Evolutionary conservation across 2,113 vertebrate species (phyloP), one percentile per base, ranked within the genome.

Genomic region (Romanogobio albipinnatus): DNA sequence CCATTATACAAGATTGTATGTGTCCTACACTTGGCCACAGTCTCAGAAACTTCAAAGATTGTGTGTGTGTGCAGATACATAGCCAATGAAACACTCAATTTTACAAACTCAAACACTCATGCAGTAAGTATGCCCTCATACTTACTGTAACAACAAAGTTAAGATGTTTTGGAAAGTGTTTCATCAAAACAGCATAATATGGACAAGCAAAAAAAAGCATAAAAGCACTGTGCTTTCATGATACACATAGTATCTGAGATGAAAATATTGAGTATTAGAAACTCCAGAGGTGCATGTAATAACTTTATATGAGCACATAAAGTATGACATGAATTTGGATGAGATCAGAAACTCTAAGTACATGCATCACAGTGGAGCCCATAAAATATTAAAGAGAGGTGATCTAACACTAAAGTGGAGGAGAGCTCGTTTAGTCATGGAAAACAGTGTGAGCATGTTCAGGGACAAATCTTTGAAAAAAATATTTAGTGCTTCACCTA

Each of bases 301-400:
- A 24, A 68, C 77, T 80, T 64, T 86, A 81, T 64, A 84, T 78
- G 56, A 13, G 62, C 17, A 39, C 17, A 84, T 83, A 86, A 88
- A 84, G 56, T 84, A 15, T 84, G 64, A 82, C 61, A 39, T 58
- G 43, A 39, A 71, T 64, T 84, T 88, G 71, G 85, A 86, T 64
- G 81, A 82, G 58, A 24, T 81, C 22, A 77, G 83, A 84, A 80
- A 29, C 82, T 86, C 76, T 81, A 84, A 84, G 22, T 84, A 61
- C 62, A 77, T 29, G 58, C 14, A 39, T 85, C 14, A 24, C 24
- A 45, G 14, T 22, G 58, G 70, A 84, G 45, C 9, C 61, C 43
- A 58, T 82, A 43, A 71, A 68, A 58, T 82, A n/a, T 71, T 70
- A 36, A 71, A 24, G 4, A 33, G 64, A 64, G 61, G 1, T 66